Conservation (phyloP, 2,113 vertebrate genomes). For the Crotalus horridus region DNA sequence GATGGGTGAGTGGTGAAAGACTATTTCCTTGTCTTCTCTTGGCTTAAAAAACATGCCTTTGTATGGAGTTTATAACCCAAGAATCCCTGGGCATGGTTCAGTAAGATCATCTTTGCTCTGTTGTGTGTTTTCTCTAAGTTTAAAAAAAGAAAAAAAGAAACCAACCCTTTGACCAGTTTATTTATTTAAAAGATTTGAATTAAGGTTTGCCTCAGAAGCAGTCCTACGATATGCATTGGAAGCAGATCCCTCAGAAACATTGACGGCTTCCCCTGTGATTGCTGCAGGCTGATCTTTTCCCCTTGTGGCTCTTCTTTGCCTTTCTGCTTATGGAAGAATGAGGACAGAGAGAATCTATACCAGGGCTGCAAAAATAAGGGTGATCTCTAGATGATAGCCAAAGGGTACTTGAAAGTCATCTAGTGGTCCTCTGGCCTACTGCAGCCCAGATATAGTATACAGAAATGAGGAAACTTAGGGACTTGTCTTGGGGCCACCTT, state of each 20-base stretch:
- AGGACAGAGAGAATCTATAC: not conserved
- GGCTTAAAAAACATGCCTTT: not conserved
- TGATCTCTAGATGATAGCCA: not conserved
- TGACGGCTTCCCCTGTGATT: not conserved
- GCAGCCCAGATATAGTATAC: not conserved
- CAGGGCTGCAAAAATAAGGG: not conserved
- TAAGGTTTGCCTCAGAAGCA: not conserved
- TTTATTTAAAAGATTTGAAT: not conserved
- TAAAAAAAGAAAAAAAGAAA: not conserved
- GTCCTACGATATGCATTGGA: not conserved
- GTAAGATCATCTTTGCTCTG: not conserved
- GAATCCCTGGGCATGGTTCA: not conserved
- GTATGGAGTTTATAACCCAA: not conserved
- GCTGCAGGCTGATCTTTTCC: not conserved
- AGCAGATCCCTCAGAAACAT: not conserved
- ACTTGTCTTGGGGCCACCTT: not conserved
- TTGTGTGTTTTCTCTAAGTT: not conserved
- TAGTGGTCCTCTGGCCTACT: not conserved
- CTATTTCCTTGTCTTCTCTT: not conserved
- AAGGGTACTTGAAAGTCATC: not conserved
- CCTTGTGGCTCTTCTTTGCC: not conserved
- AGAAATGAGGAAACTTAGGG: not conserved
- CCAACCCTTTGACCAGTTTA: not conserved
- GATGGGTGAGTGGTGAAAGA: not conserved
- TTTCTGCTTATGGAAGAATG: not conserved